Conservation (phyloP, 2,888 invertebrate species). For the Stenodema calcarata region DNA sequence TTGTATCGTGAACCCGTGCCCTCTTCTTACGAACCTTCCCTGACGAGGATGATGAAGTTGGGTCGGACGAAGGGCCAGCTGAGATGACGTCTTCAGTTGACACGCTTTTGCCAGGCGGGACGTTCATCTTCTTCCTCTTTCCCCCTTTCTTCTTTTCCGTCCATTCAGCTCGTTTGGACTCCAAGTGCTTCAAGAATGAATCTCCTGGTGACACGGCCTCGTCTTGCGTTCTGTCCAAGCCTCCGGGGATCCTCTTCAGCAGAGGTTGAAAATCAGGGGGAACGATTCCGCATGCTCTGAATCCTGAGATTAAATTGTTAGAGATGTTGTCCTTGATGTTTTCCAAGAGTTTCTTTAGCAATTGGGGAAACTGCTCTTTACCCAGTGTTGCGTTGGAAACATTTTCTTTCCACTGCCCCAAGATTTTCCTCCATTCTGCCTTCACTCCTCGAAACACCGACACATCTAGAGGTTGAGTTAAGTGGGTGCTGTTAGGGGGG, state of each 20-base stretch:
- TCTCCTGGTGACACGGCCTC: not conserved
- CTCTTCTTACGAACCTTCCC: not conserved
- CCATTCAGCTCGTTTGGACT: not conserved
- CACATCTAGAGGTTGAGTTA: slow-evolving; percentile 56
- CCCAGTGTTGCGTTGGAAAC: not conserved
- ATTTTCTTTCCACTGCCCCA: slow-evolving; percentile 51
- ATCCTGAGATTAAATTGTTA: slow-evolving; percentile 2
- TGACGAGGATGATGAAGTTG: not conserved
- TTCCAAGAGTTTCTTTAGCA: not conserved
- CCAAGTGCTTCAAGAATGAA: slow-evolving; percentile 9
- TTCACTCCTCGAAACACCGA: slow-evolving; percentile 52
- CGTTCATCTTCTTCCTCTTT: not conserved
- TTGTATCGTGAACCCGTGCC: too few species aligned
- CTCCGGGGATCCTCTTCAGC: slow-evolving; percentile 1
- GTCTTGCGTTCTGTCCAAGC: not conserved
- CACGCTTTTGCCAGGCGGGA: not conserved
- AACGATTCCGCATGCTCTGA: slow-evolving; percentile 1
- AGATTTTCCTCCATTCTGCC: slow-evolving; percentile 53
- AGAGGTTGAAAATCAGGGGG: not conserved
- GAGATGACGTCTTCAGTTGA: not conserved
- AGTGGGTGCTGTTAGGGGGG: slow-evolving; percentile 37
- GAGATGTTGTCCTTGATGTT: not conserved
- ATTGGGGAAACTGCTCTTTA: not conserved
- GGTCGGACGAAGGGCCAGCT: not conserved
- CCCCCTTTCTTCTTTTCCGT: not conserved